phyloP scores from a whole-genome alignment of 2,888 invertebrate species.

The Crematogaster levior region DNA sequence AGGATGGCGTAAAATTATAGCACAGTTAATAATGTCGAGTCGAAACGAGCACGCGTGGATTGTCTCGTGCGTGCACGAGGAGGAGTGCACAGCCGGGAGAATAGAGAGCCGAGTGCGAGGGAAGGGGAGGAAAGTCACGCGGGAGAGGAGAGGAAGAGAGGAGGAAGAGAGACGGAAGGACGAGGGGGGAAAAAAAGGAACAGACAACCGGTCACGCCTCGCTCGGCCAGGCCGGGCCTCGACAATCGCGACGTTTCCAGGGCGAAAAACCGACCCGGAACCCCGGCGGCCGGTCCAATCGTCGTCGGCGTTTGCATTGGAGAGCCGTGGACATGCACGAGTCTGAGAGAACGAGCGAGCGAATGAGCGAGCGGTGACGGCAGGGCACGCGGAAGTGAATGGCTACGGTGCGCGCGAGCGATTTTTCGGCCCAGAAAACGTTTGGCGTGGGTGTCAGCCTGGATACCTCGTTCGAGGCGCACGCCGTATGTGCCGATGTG shows the following conservation, averaged over 20 bases:
- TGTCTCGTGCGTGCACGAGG: slow-evolving; percentile 33
- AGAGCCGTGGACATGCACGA: slow-evolving; percentile 22
- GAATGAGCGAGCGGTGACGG: slow-evolving; percentile 38
- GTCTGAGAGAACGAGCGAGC: neutral
- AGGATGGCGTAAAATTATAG: slow-evolving; percentile 16
- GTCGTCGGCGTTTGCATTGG: slow-evolving; percentile 30
- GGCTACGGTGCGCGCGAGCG: slow-evolving; percentile 71
- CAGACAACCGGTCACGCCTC: slow-evolving; percentile 74
- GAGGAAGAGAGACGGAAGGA: slow-evolving; percentile 28
- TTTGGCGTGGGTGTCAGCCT: slow-evolving; percentile 82
- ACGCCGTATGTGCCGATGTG: slow-evolving; percentile 42
- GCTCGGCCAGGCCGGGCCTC: slow-evolving; percentile 66
- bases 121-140: slow-evolving; percentile 5
- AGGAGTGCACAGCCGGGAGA: slow-evolving; percentile 50
- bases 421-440: slow-evolving; percentile 83
- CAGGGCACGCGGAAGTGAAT: slow-evolving; percentile 82
- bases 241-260: slow-evolving; percentile 80
- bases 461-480: slow-evolving; percentile 79
- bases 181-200: slow-evolving; percentile 58
- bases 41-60: slow-evolving; percentile 14
- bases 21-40: neutral
- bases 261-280: slow-evolving; percentile 82
- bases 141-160: slow-evolving; percentile 4
- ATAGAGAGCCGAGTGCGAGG: slow-evolving; percentile 19
- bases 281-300: slow-evolving; percentile 61